phyloP scores from a whole-genome alignment of 1,140 invertebrate genomes.

The Phenacoccus solenopsis region DNA sequence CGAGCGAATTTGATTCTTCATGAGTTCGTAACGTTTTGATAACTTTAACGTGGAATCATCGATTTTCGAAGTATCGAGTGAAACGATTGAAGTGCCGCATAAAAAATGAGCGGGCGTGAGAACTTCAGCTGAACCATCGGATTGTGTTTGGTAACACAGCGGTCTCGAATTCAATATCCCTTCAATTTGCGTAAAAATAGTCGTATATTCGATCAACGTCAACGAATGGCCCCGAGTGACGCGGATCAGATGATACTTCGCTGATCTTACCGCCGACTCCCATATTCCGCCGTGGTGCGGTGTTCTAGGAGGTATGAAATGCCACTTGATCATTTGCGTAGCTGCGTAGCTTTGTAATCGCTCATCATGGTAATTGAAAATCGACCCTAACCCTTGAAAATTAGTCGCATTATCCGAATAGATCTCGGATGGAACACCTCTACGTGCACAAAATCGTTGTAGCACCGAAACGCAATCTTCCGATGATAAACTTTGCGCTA shows the following conservation, averaged over 20 bases:
- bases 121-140: conserved; percentile 25
- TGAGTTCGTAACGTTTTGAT: too few relatives aligned
- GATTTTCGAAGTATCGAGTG: too few relatives aligned
- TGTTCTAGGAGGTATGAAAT: conserved; percentile 27
- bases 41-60: too few relatives aligned
- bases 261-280: conserved; percentile 28
- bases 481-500: conserved; percentile 25
- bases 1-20: too few relatives aligned
- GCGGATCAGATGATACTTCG: conserved; percentile 28
- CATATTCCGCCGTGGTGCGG: conserved; percentile 31
- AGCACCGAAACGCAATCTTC: conserved; percentile 28
- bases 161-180: conserved; percentile 30
- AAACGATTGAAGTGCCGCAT: too few relatives aligned
- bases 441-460: conserved; percentile 29
- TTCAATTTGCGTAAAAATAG: conserved; percentile 21
- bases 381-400: too few relatives aligned
- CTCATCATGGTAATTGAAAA: conserved; percentile 8
- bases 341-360: not conserved
- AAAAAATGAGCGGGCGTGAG: conserved; percentile 30
- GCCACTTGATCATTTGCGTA: conserved; percentile 25
- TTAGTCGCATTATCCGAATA: conserved; percentile 22
- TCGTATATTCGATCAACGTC: conserved; percentile 8
- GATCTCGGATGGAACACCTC: conserved; percentile 20
- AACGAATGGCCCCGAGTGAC: not conserved
- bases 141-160: conserved; percentile 21